phyloP scores from a whole-genome alignment of 2,797 vertebrate genomes.

The Spinus olivaceus region DNA sequence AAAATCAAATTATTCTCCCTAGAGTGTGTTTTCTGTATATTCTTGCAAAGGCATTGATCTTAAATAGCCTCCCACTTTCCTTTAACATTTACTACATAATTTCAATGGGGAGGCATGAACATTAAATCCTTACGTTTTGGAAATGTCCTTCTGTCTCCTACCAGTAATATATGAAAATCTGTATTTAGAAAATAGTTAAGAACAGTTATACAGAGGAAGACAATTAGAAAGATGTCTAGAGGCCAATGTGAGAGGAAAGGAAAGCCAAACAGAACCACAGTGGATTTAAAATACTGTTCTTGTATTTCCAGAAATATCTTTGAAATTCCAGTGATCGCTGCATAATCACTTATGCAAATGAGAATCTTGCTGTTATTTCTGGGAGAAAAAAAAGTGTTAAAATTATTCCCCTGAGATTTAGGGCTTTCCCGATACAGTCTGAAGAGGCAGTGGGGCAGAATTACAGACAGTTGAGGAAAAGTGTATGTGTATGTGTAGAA shows the following conservation, averaged over 20 bases:
- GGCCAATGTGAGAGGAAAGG: neutral
- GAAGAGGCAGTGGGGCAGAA: neutral
- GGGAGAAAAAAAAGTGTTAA: rapidly evolving
- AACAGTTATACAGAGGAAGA: neutral
- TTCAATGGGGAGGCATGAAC: neutral
- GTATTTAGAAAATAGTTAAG: neutral
- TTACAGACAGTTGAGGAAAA: neutral
- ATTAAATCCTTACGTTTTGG: neutral
- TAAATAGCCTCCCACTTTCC: neutral
- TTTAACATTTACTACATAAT: neutral
- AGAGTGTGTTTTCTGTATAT: neutral
- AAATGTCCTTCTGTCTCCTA: neutral
- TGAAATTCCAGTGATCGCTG: neutral
- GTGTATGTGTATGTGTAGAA: neutral
- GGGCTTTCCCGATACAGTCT: neutral
- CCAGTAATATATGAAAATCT: neutral
- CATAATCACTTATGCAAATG: neutral
- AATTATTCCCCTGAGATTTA: neutral
- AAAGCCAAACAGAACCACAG: neutral
- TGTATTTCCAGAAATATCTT: neutral
- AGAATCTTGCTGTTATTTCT: neutral
- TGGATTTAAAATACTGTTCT: neutral
- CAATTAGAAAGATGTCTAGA: neutral
- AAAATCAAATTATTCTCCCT: neutral
- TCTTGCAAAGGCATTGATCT: neutral